Base-by-base conservation (phyloP, 1,140 invertebrate genomes). In the Leptopilina boulardi region DNA sequence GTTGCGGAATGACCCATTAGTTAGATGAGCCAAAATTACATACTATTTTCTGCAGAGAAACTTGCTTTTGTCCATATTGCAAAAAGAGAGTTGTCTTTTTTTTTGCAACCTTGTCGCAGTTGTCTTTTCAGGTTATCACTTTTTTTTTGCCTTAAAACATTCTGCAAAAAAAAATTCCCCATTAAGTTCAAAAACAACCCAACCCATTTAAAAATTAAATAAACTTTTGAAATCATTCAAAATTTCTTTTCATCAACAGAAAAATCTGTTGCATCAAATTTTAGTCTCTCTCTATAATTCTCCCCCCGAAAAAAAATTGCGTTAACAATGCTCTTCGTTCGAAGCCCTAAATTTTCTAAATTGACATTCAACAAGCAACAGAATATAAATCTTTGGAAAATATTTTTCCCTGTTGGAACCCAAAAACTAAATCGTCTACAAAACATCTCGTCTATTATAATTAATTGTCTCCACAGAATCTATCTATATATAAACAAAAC, bases 11-110 rank as follows among this genome's bases (percentile, higher is more conserved):
- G 74, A 78, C 81, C 82, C 82, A 83, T 83, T 83, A 83, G 76
- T 34, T 44, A 70, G 82, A 82, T 77, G 82, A 80, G 74, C 59
- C 76, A 42, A 80, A 83, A 83, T 83, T 83, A 83, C 78, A 79
- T 73, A 75, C 47, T 47, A 66, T 59, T 74, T 71, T 78, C 73
- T 75, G 21, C 54, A 21, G 11, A 18, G 23, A 23, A 56, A 23
- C 76, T 51, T 74, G 56, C 70, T 19, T 71, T n/a, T n/a, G n/a
- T n/a, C n/a, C n/a, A n/a, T n/a, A n/a, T n/a, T n/a, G n/a, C n/a
- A n/a, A n/a, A n/a, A n/a, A n/a, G n/a, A n/a, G n/a, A n/a, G n/a
- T n/a, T n/a, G n/a, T n/a, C n/a, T n/a, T n/a, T n/a, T n/a, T n/a
- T n/a, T n/a, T n/a, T n/a, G n/a, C n/a, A n/a, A n/a, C n/a, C n/a